Base-by-base conservation (phyloP, 2,113 vertebrate species). In the Telmatochromis sp. region DNA sequence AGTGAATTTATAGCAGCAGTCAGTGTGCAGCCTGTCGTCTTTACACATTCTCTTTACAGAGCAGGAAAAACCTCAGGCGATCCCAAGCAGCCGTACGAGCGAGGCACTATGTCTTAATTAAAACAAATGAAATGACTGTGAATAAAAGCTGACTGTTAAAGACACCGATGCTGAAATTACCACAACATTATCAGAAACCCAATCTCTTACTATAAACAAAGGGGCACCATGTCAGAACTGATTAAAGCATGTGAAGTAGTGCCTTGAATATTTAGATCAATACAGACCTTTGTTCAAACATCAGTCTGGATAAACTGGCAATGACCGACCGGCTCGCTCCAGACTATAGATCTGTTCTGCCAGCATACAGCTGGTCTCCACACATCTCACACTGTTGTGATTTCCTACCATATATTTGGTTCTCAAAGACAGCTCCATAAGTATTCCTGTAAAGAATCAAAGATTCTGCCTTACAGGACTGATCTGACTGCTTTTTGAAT, bases 1-100 rank as follows among this genome's bases (percentile, higher is more conserved):
- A 68, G 60, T 78, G 73, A 54, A 90, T 92, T 87, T 90, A 89
- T 85, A 91, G 90, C 55, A 81, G 40, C 83, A 91, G 82, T 83
- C 47, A 31, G 31, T 47, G 21, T 7, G 45, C 80, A 60, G 26
- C 26, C 51, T 14, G 33, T 40, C 19, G 15, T 13, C n/a, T 47
- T 58, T 28, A 26, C 33, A 53, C 33, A 11, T 68, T 82, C 21
- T 15, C 42, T 51, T 87, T 28, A 12, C 45, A 49, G 23, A 14
- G 35, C 65, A 80, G 70, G 54, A 84, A 80, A 23, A 26, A 83
- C 45, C 42, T 47, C 42, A n/a, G 75, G n/a, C 58, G 21, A 54
- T 11, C 15, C 11, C 13, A 7, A 83, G 17, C 26, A 83, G 14
- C 73, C n/a, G 3, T 42, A 73, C 10, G 2, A 78, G 15, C 12